Percentiles rank a stretch among this genome's conserved stretches.
Evolutionary conservation across 2,113 vertebrate genomes (phyloP).

Genomic region (Cephalopholis sonnerati): DNA sequence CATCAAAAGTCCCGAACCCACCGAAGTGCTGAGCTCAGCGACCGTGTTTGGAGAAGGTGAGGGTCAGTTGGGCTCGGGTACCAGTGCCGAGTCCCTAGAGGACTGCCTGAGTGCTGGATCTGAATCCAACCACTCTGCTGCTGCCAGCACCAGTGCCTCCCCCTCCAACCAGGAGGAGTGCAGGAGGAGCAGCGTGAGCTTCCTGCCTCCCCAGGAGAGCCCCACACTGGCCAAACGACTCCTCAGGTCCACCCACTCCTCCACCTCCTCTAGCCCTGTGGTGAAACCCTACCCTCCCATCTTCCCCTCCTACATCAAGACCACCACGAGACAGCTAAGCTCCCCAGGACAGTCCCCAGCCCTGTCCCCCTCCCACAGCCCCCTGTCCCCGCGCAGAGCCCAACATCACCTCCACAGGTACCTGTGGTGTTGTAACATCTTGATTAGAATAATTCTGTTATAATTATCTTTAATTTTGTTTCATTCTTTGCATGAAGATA

Average conservation of each 20-base stretch:
- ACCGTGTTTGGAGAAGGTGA: slow-evolving; percentile 49
- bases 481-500: neutral
- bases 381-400: slow-evolving; percentile 83
- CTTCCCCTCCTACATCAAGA: slow-evolving; percentile 94
- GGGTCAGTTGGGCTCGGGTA: slow-evolving; percentile 51
- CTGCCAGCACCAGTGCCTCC: neutral
- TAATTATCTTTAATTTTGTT: neutral
- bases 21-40: slow-evolving; percentile 41
- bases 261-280: slow-evolving; percentile 45
- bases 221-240: slow-evolving; percentile 84
- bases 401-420: slow-evolving; percentile 80
- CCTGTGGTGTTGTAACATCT: slow-evolving; percentile 9
- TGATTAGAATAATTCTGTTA: neutral
- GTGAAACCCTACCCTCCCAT: slow-evolving; percentile 90
- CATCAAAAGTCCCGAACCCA: slow-evolving; percentile 42
- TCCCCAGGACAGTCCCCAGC: slow-evolving; percentile 91
- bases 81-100: slow-evolving; percentile 72
- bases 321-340: slow-evolving; percentile 95
- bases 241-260: slow-evolving; percentile 75
- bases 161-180: slow-evolving; percentile 16
- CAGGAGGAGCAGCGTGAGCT: slow-evolving; percentile 71
- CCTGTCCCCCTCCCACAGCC: slow-evolving; percentile 91
- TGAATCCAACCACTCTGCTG: slow-evolving; percentile 32
- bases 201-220: slow-evolving; percentile 79
- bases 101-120: slow-evolving; percentile 59